phyloP scores from a whole-genome alignment of 2,113 vertebrate species.

The Illadopsis cleaveri region DNA sequence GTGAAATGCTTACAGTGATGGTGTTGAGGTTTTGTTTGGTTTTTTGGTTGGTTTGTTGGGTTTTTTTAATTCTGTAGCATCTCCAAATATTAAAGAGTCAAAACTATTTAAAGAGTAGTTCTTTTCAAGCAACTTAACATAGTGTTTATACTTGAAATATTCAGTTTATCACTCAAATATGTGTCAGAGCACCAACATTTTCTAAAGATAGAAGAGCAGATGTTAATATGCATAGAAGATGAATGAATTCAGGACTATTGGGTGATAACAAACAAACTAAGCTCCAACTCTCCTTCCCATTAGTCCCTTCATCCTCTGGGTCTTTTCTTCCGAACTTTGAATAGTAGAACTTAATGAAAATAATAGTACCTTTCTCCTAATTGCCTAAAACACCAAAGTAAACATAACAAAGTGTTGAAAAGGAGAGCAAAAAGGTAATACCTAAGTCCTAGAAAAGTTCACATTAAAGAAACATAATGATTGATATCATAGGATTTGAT shows the following conservation, averaged over 20 bases:
- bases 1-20: conserved; percentile 54
- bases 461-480: fast-evolving
- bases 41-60: background rate
- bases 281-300: background rate
- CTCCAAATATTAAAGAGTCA: conserved; percentile 14
- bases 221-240: conserved; percentile 19
- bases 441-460: background rate
- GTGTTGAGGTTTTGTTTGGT: background rate
- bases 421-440: background rate
- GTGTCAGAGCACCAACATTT: background rate
- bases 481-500: background rate
- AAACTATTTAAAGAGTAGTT: background rate
- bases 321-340: background rate
- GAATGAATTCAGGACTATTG: background rate
- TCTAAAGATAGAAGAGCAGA: conserved; percentile 16
- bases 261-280: background rate
- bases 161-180: background rate
- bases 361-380: background rate
- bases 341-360: background rate
- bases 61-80: background rate
- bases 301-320: background rate
- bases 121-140: background rate
- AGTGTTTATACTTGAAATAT: background rate
- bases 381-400: background rate
- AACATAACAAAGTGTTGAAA: background rate